Conservation (phyloP, 2,888 invertebrate genomes). For the Mythimna vitellina region DNA sequence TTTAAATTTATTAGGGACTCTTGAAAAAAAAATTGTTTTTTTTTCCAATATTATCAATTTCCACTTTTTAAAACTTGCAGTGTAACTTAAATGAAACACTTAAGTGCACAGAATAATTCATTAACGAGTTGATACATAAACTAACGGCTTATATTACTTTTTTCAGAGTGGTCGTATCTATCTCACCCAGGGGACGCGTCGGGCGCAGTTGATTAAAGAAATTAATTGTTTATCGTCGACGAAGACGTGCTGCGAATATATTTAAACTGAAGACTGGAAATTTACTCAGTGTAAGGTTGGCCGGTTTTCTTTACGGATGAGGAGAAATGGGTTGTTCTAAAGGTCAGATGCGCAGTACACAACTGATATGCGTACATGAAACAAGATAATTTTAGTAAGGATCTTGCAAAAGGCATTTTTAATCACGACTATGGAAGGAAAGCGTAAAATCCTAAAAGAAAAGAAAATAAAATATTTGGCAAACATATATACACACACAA, state of each 20-base stretch:
- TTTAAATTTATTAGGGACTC: too few relatives aligned
- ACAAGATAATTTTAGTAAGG: neutral
- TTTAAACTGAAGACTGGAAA: slow-evolving; percentile 51
- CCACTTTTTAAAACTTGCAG: neutral
- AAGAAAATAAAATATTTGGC: too few relatives aligned
- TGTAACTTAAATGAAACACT: neutral
- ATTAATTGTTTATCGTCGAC: slow-evolving; percentile 80
- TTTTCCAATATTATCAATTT: neutral
- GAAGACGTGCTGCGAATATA: slow-evolving; percentile 74
- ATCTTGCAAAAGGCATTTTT: neutral
- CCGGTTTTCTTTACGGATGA: slow-evolving; percentile 33
- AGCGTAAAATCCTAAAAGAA: too few relatives aligned
- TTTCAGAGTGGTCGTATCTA: slow-evolving; percentile 64
- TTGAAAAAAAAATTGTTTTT: neutral
- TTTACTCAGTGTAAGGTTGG: slow-evolving; percentile 49
- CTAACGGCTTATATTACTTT: slow-evolving; percentile 53
- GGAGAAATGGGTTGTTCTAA: neutral
- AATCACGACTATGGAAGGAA: neutral
- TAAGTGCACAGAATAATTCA: slow-evolving; percentile 7
- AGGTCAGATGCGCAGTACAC: neutral
- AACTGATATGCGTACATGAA: neutral
- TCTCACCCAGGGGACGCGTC: slow-evolving; percentile 52
- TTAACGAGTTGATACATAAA: slow-evolving; percentile 45
- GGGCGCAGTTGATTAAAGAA: slow-evolving; percentile 77
- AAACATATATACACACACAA: too few relatives aligned